Evolutionary conservation across 1,140 invertebrate species (phyloP), one percentile per base, ranked within the genome.

Genomic region (Acromyrmex charruanus): DNA sequence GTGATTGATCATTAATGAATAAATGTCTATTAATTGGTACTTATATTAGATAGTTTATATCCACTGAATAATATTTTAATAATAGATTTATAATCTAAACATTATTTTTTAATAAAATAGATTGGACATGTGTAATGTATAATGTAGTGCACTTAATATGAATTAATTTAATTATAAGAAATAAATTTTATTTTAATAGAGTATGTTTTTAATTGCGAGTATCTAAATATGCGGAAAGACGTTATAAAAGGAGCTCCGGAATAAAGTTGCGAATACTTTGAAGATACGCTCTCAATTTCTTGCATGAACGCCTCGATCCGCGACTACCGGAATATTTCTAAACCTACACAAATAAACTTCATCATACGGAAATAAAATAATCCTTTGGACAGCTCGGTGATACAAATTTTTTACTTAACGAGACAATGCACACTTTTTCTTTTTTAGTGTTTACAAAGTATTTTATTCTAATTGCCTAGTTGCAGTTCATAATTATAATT

Each of bases 1-100:
- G 21, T 84, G 80, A 84, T 82, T 14, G 53, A 82, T 84, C 55
- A 74, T 53, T 53, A 59, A 72, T 49, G 39, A 31, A 31, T 61
- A 58, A 49, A 74, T 61, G 16, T 44, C n/a, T 49, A 74, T 51
- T 84, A 16, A 84, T 84, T 74, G 51, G 7, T 51, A 61, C 6
- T 35, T 28, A 55, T 28, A 4, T 55, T 21, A 58, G 44, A 53
- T 18, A 2, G 55, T 21, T 10, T 69, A 16, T 3, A 72, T 10
- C 14, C 6, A n/a, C 4, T n/a, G n/a, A 28, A 68, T 49, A 21
- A 74, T 31, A 61, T 84, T 74, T 49, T 31, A 49, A 18, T 72
- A 74, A 84, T 39, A 71, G 51, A 58, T 71, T 69, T 77, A 14
- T 71, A 51, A 14, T 77, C n/a, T 49, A 69, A 69, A 66, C 1